Conservation (phyloP, 2,113 vertebrate species). For the Misgurnus mizolepis region DNA sequence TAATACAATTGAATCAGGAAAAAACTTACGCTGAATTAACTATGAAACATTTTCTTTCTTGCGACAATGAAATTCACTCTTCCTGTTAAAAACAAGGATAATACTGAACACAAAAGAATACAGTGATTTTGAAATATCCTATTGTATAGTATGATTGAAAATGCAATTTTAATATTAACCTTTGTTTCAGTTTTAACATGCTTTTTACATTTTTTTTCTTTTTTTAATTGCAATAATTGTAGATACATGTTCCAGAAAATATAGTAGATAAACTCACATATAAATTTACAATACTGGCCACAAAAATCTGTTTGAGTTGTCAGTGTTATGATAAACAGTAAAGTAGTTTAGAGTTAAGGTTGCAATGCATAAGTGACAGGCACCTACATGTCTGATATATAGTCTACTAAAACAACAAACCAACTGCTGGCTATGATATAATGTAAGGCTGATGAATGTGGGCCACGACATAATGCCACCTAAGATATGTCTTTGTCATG, state of each 20-base stretch:
- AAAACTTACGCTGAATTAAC: too few relatives aligned
- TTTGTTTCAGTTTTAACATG: too few relatives aligned
- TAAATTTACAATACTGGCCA: neutral
- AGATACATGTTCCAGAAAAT: neutral
- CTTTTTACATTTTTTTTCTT: neutral
- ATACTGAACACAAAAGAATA: too few relatives aligned
- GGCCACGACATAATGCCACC: constrained; percentile 23
- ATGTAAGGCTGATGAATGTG: constrained; percentile 43
- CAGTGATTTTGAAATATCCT: too few relatives aligned
- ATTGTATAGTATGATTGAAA: too few relatives aligned
- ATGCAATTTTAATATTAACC: neutral
- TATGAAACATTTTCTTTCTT: too few relatives aligned
- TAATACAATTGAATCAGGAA: too few relatives aligned
- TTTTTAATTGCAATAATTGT: too few relatives aligned
- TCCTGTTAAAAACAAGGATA: too few relatives aligned
- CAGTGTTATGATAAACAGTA: neutral
- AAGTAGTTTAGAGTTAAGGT: neutral
- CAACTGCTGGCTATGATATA: constrained; percentile 8
- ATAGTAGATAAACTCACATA: neutral
- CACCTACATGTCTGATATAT: neutral
- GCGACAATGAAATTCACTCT: too few relatives aligned
- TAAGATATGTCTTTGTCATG: constrained; percentile 44
- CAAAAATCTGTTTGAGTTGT: neutral
- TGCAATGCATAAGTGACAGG: neutral
- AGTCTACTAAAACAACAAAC: constrained; percentile 6